Evolutionary conservation across 2,888 invertebrate genomes (phyloP).

Genomic region (Phortica okadai): DNA sequence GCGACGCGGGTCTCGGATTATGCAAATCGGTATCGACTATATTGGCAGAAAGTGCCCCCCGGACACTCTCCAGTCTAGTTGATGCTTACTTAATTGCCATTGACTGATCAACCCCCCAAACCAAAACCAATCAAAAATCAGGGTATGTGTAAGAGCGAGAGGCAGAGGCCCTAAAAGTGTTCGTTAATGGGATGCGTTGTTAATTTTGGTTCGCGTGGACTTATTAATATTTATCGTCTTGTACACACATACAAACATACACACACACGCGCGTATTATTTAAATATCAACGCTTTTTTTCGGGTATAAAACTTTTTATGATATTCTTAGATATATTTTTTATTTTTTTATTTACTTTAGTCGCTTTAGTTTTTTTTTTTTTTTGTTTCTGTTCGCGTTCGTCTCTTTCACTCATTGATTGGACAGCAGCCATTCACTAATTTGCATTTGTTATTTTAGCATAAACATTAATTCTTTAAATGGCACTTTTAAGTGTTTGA

Average conservation of each 20-base stretch:
- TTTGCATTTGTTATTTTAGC: constrained; percentile 67
- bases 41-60: neutral
- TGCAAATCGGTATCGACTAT: constrained; percentile 35
- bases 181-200: constrained; percentile 51
- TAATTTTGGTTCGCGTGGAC: constrained; percentile 52
- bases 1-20: constrained; percentile 57
- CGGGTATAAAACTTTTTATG: constrained; percentile 51
- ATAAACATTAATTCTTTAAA: constrained; percentile 64
- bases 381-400: constrained; percentile 36
- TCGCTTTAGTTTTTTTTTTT: constrained; percentile 45
- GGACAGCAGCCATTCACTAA: constrained; percentile 65
- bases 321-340: constrained; percentile 46
- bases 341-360: constrained; percentile 44
- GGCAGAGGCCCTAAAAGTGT: constrained; percentile 17
- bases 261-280: constrained; percentile 1
- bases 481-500: constrained; percentile 64
- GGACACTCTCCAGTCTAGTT: neutral
- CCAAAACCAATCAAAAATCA: neutral
- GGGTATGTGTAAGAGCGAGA: neutral
- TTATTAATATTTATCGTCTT: constrained; percentile 45
- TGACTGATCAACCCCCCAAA: neutral
- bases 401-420: neutral
- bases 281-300: constrained; percentile 39
- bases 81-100: neutral
- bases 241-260: constrained; percentile 1